Percentiles rank a stretch among this genome's conserved stretches.
Conservation (phyloP, 2,888 invertebrate genomes). For the Melieria omissa region DNA sequence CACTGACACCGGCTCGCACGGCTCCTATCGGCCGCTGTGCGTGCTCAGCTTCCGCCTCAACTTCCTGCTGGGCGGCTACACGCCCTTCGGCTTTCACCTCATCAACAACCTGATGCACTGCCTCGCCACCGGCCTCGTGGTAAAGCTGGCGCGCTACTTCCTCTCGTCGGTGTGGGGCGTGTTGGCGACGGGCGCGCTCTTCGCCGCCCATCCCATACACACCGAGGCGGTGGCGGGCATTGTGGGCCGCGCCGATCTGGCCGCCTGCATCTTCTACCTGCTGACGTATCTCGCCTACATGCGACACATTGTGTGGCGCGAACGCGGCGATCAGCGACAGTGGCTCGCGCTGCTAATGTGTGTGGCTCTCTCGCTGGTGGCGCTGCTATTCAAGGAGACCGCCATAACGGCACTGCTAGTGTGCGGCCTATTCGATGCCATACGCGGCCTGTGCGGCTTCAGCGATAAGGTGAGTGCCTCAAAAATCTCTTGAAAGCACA, state of each 20-base stretch:
- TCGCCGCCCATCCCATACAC: conserved; percentile 96
- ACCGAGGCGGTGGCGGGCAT: conserved; percentile 96
- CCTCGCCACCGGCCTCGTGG: conserved; percentile 84
- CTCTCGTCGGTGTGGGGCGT: conserved; percentile 77
- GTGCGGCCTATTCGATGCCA: conserved; percentile 88
- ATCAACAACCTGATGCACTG: conserved; percentile 89
- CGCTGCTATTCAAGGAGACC: conserved; percentile 95
- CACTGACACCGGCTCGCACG: conserved; percentile 92
- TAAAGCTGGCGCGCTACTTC: conserved; percentile 78
- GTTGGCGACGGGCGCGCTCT: conserved; percentile 83
- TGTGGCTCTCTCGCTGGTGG: conserved; percentile 77
- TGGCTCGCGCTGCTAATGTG: conserved; percentile 74
- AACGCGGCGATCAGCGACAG: conserved; percentile 67
- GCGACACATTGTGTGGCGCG: conserved; percentile 78
- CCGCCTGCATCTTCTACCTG: conserved; percentile 91
- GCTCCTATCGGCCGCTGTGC: conserved; percentile 94
- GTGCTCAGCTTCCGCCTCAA: conserved; percentile 89
- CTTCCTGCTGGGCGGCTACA: conserved; percentile 80
- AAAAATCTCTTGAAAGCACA: not conserved
- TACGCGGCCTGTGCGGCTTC: conserved; percentile 68
- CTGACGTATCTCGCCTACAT: conserved; percentile 87
- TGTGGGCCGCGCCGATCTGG: conserved; percentile 94
- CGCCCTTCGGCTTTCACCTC: conserved; percentile 86
- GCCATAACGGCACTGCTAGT: conserved; percentile 92
- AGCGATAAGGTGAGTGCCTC: conserved; percentile 68